phyloP scores from a whole-genome alignment of 2,113 vertebrate genomes.

The Probosciger aterrimus region DNA sequence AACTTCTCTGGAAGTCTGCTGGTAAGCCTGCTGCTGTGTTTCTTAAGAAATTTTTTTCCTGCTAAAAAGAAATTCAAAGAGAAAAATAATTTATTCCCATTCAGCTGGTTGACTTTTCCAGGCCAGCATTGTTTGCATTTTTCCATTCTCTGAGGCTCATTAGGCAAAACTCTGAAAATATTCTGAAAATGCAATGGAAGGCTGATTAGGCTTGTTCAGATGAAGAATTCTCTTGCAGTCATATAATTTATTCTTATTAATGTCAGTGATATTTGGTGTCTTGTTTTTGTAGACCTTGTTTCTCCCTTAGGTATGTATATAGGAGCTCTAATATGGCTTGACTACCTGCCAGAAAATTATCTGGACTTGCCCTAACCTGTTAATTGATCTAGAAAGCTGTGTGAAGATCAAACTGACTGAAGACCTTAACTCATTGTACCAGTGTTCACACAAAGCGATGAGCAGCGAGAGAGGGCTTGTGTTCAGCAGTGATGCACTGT shows the following conservation, averaged over 20 bases:
- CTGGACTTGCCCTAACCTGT: not conserved
- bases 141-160: not conserved
- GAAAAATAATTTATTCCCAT: not conserved
- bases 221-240: not conserved
- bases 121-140: not conserved
- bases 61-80: not conserved
- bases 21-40: conserved; percentile 52
- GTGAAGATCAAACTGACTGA: not conserved
- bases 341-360: not conserved
- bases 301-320: not conserved
- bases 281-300: not conserved
- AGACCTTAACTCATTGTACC: not conserved
- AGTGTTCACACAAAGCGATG: not conserved
- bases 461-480: not conserved
- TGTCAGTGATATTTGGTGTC: not conserved
- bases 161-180: not conserved
- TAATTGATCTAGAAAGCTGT: not conserved
- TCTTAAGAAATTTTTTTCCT: not conserved
- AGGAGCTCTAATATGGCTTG: not conserved
- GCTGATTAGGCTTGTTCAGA: not conserved
- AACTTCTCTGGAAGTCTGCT: conserved; percentile 63
- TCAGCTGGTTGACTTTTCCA: not conserved
- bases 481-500: not conserved
- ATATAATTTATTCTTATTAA: not conserved
- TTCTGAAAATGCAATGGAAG: not conserved